A percentile compares a stretch with the other conserved stretches of the same genome.
Evolutionary conservation across 1,140 invertebrate genomes (phyloP).

Genomic region (Drosophila quadrilineata): DNA sequence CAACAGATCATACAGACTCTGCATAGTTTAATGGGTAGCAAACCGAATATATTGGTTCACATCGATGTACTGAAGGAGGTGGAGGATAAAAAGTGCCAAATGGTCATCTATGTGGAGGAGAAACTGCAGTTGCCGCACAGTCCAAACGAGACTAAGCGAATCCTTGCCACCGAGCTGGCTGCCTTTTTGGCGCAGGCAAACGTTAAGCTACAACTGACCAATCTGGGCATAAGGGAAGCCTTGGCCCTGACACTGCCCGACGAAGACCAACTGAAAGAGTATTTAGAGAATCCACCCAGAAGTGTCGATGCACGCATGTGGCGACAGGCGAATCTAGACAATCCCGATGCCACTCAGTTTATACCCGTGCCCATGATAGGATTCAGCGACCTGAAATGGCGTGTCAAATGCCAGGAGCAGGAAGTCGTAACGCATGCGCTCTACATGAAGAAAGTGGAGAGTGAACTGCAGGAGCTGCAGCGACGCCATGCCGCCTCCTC

Average conservation of each 20-base stretch:
- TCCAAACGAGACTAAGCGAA: conserved; percentile 84
- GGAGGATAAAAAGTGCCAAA: conserved; percentile 89
- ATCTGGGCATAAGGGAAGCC: conserved; percentile 85
- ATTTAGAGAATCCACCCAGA: conserved; percentile 92
- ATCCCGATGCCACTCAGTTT: conserved; percentile 93
- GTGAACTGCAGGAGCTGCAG: conserved; percentile 89
- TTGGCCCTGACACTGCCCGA: conserved; percentile 86
- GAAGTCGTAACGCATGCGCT: conserved; percentile 90
- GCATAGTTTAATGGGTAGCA: conserved; percentile 88
- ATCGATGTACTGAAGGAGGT: conserved; percentile 89
- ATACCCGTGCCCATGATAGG: conserved; percentile 97
- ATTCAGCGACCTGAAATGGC: conserved; percentile 88
- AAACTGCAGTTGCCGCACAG: conserved; percentile 85
- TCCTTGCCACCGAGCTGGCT: conserved; percentile 88
- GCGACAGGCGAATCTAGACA: conserved; percentile 95
- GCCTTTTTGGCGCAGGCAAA: conserved; percentile 86
- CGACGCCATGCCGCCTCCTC: conserved; percentile 87
- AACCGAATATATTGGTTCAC: conserved; percentile 89
- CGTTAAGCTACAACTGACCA: conserved; percentile 86
- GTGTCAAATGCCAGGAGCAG: conserved; percentile 91
- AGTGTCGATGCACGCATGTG: conserved; percentile 90
- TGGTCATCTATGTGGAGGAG: conserved; percentile 90
- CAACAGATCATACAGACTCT: conserved; percentile 87
- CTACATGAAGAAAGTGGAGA: conserved; percentile 88
- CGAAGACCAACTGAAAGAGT: conserved; percentile 91